Conservation (phyloP, 2,113 vertebrate species). For the Ptilonorhynchus violaceus region DNA sequence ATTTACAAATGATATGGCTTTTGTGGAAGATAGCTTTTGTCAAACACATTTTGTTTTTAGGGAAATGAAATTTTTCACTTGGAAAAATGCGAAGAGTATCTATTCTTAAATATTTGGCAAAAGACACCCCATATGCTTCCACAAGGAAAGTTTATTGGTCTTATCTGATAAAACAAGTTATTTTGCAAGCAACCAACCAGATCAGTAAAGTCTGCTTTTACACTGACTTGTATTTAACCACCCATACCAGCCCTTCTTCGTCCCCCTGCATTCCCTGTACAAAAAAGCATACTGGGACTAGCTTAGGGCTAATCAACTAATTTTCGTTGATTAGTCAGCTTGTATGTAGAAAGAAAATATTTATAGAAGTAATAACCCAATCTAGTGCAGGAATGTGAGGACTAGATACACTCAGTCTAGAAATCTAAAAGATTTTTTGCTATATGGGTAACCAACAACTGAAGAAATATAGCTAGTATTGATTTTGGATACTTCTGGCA, state of each 20-base stretch:
- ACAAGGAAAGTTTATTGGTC: not conserved
- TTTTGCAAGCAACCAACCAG: not conserved
- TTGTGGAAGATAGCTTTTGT: not conserved
- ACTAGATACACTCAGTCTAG: not conserved
- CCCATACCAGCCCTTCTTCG: not conserved
- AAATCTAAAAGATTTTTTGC: not conserved
- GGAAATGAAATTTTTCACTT: not conserved
- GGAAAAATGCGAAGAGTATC: not conserved
- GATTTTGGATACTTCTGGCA: not conserved
- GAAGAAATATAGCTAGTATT: not conserved
- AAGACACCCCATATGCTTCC: not conserved
- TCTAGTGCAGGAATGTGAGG: not conserved
- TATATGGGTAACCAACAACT: not conserved
- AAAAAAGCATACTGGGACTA: not conserved
- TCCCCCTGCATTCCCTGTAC: not conserved
- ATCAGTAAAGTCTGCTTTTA: not conserved
- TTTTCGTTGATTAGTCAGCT: not conserved
- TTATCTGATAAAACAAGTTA: not conserved
- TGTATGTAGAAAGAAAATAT: not conserved
- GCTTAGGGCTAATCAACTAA: not conserved
- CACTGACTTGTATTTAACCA: not conserved
- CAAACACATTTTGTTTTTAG: not conserved
- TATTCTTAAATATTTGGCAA: not conserved
- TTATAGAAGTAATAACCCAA: not conserved
- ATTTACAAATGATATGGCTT: not conserved